Conservation (phyloP, 2,797 vertebrate genomes). For the Parauchenoglanis punctatus region DNA sequence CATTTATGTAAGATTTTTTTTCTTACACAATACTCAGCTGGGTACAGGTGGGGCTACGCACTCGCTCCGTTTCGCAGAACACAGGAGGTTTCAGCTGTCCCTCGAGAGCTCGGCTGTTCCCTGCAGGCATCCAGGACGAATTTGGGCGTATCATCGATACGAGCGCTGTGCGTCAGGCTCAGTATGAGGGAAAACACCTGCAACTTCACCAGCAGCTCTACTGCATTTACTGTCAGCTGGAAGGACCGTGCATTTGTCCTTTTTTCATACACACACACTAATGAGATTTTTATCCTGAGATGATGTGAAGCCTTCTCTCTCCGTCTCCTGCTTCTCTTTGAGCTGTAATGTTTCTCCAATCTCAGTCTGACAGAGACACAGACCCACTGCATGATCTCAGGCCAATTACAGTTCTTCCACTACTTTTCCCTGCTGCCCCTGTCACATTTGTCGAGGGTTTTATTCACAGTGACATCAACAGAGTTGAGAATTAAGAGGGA, state of each 20-base stretch:
- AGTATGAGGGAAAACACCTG: not conserved
- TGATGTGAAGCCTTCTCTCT: not conserved
- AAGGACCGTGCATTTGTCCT: not conserved
- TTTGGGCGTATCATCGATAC: not conserved
- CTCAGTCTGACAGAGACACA: not conserved
- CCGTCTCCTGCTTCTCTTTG: not conserved
- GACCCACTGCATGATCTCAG: not conserved
- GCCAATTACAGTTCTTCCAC: not conserved
- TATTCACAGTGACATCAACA: not conserved
- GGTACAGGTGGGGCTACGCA: not conserved
- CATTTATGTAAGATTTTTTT: not conserved
- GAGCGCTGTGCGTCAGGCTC: not conserved
- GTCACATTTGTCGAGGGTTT: constrained; percentile 6
- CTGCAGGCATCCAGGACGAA: not conserved
- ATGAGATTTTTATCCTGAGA: not conserved
- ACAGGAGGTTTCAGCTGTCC: not conserved
- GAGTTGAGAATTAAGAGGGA: not conserved
- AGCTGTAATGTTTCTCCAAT: not conserved
- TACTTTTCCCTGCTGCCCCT: not conserved
- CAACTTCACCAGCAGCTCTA: not conserved
- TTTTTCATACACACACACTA: not conserved
- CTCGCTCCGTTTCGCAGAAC: not conserved
- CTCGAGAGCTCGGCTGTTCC: not conserved
- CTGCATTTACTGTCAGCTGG: not conserved
- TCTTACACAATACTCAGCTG: no score